Conservation (phyloP, 2,797 vertebrate genomes). For the Anas flavirostris region DNA sequence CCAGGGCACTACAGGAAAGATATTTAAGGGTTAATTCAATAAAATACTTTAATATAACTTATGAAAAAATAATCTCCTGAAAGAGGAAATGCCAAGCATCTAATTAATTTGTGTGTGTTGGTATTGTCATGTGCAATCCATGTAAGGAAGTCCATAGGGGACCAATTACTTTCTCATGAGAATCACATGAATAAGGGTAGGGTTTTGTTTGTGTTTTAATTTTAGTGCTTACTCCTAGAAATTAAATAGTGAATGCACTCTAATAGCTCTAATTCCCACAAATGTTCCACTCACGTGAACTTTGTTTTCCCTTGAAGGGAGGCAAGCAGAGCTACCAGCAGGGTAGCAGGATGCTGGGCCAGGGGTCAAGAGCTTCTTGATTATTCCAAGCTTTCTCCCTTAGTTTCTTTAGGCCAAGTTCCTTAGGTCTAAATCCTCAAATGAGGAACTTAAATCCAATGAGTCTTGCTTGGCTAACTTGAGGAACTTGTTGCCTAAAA, state of each 20-base stretch:
- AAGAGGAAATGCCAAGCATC: not conserved
- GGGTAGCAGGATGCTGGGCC: not conserved
- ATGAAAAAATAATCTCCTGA: constrained; percentile 55
- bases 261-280: not conserved
- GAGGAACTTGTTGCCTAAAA: not conserved
- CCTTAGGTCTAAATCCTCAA: not conserved
- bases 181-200: not conserved
- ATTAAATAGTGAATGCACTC: not conserved
- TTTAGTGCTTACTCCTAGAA: not conserved
- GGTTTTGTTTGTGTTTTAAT: not conserved
- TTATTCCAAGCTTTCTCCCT: not conserved
- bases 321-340: not conserved
- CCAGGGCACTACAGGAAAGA: not conserved
- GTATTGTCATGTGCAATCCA: not conserved
- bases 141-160: not conserved
- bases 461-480: not conserved
- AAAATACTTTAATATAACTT: constrained; percentile 33
- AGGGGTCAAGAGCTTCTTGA: not conserved
- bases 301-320: fast-evolving
- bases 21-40: constrained; percentile 6
- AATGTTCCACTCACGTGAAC: not conserved
- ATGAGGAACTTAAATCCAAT: not conserved
- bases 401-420: not conserved
- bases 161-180: constrained; percentile 1
- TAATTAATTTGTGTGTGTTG: constrained; percentile 13